Conservation (phyloP, 1,140 invertebrate species). For the Lamellibrachia luymesi region DNA sequence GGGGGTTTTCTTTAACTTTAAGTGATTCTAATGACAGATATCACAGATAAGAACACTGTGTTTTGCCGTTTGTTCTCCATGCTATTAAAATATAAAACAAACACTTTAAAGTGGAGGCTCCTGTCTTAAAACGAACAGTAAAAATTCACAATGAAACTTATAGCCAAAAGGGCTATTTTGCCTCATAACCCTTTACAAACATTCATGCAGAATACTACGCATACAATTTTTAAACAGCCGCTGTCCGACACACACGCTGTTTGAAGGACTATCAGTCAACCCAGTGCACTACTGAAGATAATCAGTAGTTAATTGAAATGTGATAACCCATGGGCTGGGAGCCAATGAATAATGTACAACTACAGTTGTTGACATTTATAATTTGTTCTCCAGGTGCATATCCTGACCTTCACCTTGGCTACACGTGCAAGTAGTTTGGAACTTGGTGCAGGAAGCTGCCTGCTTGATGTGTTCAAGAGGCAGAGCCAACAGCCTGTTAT, state of each 20-base stretch:
- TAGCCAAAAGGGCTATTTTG: too few species aligned
- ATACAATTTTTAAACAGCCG: not conserved
- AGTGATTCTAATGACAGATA: too few species aligned
- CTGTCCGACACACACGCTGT: not conserved
- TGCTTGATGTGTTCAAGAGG: not conserved
- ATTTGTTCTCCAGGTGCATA: not conserved
- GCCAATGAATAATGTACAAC: not conserved
- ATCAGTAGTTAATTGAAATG: constrained; percentile 1
- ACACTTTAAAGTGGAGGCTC: not conserved
- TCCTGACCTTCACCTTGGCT: not conserved
- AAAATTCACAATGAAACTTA: too few species aligned
- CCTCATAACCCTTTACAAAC: too few species aligned
- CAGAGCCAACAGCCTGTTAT: not conserved
- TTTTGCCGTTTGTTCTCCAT: not conserved
- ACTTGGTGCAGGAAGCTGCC: not conserved
- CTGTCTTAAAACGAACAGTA: not conserved
- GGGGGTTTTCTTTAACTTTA: too few species aligned
- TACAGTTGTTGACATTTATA: not conserved
- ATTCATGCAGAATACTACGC: too few species aligned
- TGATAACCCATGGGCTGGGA: not conserved
- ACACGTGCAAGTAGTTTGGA: not conserved
- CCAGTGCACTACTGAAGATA: not conserved
- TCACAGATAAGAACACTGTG: not conserved
- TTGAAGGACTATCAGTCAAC: not conserved
- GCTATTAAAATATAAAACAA: not conserved